These are phyloP conservation scores for Brachionus angularis DNA, from an alignment of 1,140 invertebrate species.

Conservation along the genomic window DNA sequence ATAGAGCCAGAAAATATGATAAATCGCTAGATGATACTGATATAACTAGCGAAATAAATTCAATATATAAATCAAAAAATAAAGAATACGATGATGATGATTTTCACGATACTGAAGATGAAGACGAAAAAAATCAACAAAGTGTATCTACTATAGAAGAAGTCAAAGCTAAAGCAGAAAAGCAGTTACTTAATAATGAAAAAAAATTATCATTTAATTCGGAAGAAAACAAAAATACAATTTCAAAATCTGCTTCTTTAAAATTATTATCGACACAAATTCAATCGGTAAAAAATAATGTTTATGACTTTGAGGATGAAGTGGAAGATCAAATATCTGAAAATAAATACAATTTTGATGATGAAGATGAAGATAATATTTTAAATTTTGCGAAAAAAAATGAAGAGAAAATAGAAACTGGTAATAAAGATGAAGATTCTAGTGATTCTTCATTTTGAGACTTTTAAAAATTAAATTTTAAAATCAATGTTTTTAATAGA, in stretches of 20 bases:
- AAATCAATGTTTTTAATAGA: too few species aligned
- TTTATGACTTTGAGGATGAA: constrained; percentile 43
- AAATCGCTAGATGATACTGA: not conserved
- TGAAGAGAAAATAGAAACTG: constrained; percentile 19
- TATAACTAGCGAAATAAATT: not conserved
- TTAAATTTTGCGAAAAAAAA: constrained; percentile 24
- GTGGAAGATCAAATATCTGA: constrained; percentile 12
- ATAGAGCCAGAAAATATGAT: constrained; percentile 28
- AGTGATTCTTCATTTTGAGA: too few species aligned
- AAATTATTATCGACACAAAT: not conserved
- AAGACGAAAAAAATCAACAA: constrained; percentile 27
- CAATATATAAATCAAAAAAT: not conserved
- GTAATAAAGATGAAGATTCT: constrained; percentile 8
- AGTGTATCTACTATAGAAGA: constrained; percentile 40
- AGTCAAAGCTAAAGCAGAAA: constrained; percentile 2
- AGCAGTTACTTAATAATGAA: not conserved
- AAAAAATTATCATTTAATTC: not conserved
- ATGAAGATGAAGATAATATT: constrained; percentile 11
- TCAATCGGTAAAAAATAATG: constrained; percentile 17
- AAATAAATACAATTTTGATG: not conserved
- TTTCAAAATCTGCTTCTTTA: not conserved
- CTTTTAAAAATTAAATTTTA: too few species aligned
- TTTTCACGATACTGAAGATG: constrained; percentile 43
- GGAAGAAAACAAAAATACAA: not conserved
- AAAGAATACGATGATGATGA: constrained; percentile 37